Base-by-base conservation (phyloP, 2,113 vertebrate genomes). In the Mirza zaza region DNA sequence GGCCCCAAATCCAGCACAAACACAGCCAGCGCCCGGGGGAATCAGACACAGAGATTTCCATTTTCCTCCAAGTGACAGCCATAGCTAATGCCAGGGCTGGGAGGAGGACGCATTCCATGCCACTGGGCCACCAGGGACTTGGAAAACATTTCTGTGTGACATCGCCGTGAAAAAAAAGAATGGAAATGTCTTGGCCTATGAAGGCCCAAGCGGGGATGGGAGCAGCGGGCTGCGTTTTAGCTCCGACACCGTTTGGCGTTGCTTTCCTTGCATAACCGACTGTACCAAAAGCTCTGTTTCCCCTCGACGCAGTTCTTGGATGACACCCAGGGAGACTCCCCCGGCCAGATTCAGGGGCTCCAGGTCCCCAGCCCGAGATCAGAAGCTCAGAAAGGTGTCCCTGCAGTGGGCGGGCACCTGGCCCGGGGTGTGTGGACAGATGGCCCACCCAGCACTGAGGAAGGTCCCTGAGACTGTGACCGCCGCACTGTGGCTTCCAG, bases 71-170 rank as follows among this genome's bases (percentile, higher is more conserved):
- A 93, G 81, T 73, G 95, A 97, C 85, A 94, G 92, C 89, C 85
- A 39, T 55, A 90, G 88, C 96, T 96, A 96, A 96, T 84, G 91
- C 91, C 97, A 96, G 79, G 94, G 94, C 63, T 79, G 81, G 79
- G 86, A 97, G 91, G 94, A 91, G 34, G 82, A 95, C 3, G 11
- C 55, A 73, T 96, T 95, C 91, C 89, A 82, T 93, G 91, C 71
- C 0, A 0, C 93, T 48, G 67, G 61, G 93, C 94, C 96, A 95
- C 90, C 29, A 81, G 0, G 2, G 90, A 97, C 97, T 87, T 91
- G 88, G 98, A 97, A 96, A 97, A 97, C 65, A 32, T 97, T 98
- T 96, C 94, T 90, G 80, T 84, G 96, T 94, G 85, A 97, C 93
- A 87, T 91, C 73, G 77, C 77, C 67, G 76, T 96, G 96, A 94